Conservation (phyloP, 1,140 invertebrate species). For the Euschistus heros region DNA sequence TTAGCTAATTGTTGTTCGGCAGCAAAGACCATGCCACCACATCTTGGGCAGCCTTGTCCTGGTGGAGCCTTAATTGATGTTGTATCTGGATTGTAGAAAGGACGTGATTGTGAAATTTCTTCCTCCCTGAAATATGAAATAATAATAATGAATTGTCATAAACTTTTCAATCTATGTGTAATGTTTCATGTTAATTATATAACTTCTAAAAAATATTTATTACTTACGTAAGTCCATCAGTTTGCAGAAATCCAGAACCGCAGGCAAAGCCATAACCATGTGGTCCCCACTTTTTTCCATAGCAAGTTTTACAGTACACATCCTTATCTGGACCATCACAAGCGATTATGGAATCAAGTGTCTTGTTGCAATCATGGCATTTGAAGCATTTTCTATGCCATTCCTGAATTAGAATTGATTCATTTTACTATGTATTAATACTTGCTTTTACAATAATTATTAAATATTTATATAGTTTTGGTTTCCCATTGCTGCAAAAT, state of each 20-base stretch:
- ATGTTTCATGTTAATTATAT: neutral
- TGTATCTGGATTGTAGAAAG: slow-evolving; percentile 72
- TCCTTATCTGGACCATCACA: slow-evolving; percentile 82
- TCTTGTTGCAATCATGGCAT: slow-evolving; percentile 84
- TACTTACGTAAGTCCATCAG: slow-evolving; percentile 72
- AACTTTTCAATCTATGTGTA: neutral
- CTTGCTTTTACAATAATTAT: no score
- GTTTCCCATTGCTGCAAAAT: no score
- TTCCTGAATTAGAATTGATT: slow-evolving; percentile 46
- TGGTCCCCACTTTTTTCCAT: slow-evolving; percentile 86
- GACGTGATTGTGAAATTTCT: slow-evolving; percentile 60
- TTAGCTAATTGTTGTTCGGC: slow-evolving; percentile 90
- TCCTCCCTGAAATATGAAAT: slow-evolving; percentile 50
- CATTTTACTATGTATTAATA: no score
- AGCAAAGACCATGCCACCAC: slow-evolving; percentile 84
- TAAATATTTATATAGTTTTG: no score
- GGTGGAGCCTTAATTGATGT: slow-evolving; percentile 76
- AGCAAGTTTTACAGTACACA: slow-evolving; percentile 89
- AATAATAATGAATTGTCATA: neutral
- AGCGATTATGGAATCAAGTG: slow-evolving; percentile 84
- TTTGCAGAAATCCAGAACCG: slow-evolving; percentile 85
- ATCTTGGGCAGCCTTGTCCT: slow-evolving; percentile 81
- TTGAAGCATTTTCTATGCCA: slow-evolving; percentile 99
- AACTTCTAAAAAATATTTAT: neutral
- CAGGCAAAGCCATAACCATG: slow-evolving; percentile 91